These are phyloP conservation scores for Chamaea fasciata DNA, from an alignment of 2,113 vertebrate species.

Conservation along the genomic window DNA sequence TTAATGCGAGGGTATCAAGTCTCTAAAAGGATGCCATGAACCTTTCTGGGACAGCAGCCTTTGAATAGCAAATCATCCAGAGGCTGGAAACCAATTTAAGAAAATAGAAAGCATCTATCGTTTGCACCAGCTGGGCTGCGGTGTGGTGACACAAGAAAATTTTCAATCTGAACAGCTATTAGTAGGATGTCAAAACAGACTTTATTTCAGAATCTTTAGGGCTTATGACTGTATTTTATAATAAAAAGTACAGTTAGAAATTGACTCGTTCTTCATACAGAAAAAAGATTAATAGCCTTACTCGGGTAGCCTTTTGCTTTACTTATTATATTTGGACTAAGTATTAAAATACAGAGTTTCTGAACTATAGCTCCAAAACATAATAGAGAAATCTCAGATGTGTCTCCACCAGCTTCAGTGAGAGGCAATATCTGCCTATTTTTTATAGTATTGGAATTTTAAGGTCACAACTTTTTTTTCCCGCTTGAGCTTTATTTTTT, in stretches of 20 bases:
- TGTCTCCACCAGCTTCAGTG: neutral
- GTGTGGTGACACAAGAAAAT: neutral
- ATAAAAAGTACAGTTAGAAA: slow-evolving; percentile 18
- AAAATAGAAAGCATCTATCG: neutral
- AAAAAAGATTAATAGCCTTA: neutral
- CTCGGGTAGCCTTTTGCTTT: neutral
- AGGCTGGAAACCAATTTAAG: slow-evolving; percentile 23
- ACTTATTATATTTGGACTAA: neutral
- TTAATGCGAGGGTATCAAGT: neutral
- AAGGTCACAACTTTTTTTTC: neutral
- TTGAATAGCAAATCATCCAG: neutral
- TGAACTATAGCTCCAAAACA: neutral
- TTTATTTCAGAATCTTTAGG: slow-evolving; percentile 30
- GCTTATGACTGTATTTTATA: neutral
- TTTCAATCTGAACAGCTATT: slow-evolving; percentile 2
- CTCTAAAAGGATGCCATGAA: neutral
- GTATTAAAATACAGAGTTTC: neutral
- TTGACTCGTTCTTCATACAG: slow-evolving; percentile 14
- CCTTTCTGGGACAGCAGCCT: neutral
- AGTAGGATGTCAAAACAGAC: neutral
- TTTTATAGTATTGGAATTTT: neutral
- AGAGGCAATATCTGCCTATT: neutral
- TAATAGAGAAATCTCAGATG: neutral
- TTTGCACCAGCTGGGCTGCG: neutral
- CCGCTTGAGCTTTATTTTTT: neutral